A percentile compares a stretch with the other conserved stretches of the same genome.
Conservation (phyloP, 2,113 vertebrate species). For the Bucco capensis region DNA sequence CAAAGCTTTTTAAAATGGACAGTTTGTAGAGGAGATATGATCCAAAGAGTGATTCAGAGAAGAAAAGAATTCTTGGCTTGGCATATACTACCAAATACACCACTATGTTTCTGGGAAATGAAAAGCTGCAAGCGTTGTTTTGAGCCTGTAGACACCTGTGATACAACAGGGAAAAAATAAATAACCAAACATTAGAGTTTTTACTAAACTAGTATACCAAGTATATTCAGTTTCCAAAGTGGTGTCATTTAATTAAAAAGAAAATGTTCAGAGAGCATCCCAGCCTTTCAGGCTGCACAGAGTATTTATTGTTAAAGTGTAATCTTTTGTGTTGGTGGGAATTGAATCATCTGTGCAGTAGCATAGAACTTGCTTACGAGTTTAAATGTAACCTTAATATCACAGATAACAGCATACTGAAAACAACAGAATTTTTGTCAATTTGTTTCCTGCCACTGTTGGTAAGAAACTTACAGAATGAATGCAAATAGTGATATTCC, state of each 20-base stretch:
- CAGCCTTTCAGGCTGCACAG: background rate
- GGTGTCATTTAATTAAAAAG: background rate
- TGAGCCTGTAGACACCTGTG: background rate
- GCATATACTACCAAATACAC: background rate
- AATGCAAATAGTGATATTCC: background rate
- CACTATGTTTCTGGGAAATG: background rate
- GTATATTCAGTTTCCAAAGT: background rate
- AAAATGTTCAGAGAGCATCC: background rate
- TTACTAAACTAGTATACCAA: background rate
- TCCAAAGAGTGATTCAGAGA: background rate
- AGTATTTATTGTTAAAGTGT: background rate
- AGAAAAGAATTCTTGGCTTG: background rate
- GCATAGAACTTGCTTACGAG: background rate
- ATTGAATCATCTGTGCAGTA: background rate
- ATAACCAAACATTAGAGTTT: background rate
- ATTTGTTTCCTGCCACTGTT: background rate
- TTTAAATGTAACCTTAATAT: background rate
- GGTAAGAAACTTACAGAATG: background rate
- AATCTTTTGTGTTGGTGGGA: background rate
- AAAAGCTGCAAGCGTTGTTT: background rate
- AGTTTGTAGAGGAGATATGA: background rate
- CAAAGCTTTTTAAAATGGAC: background rate
- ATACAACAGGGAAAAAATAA: background rate
- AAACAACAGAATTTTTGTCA: background rate
- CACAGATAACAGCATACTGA: background rate